Evolutionary conservation across 2,888 invertebrate species (phyloP).

Genomic region (Dynastes hyllus): DNA sequence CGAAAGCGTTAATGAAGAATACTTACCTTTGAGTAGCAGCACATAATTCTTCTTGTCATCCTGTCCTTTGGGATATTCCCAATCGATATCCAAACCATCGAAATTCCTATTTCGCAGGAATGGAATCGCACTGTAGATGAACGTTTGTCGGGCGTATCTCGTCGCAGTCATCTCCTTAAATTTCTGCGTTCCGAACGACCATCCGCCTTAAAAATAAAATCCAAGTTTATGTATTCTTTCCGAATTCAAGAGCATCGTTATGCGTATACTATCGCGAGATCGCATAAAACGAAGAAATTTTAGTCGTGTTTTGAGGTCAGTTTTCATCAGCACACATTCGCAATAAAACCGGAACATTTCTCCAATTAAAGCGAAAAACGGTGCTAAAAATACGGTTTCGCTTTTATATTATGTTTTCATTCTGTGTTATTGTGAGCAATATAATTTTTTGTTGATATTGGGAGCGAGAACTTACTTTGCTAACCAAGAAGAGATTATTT

Average conservation of each 20-base stretch:
- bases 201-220: slow-evolving; percentile 81
- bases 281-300: neutral
- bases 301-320: neutral
- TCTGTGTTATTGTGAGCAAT: neutral
- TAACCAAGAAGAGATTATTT: slow-evolving; percentile 3
- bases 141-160: slow-evolving; percentile 91
- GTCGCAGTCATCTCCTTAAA: slow-evolving; percentile 94
- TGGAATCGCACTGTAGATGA: slow-evolving; percentile 94
- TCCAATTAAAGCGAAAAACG: slow-evolving; percentile 17
- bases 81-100: slow-evolving; percentile 91
- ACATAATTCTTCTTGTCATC: slow-evolving; percentile 96
- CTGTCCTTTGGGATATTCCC: slow-evolving; percentile 95
- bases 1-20: neutral
- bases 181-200: slow-evolving; percentile 98
- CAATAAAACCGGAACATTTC: slow-evolving; percentile 22
- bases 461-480: neutral
- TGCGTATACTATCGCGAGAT: neutral
- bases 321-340: neutral
- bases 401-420: neutral
- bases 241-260: neutral
- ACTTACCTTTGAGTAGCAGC: slow-evolving; percentile 86
- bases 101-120: slow-evolving; percentile 90
- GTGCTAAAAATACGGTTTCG: slow-evolving; percentile 2
- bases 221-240: slow-evolving; percentile 1
- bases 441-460: slow-evolving; percentile 5